Evolutionary conservation across 2,113 vertebrate species (phyloP), one percentile per base, ranked within the genome.

Genomic region (Corydoras sp.): DNA sequence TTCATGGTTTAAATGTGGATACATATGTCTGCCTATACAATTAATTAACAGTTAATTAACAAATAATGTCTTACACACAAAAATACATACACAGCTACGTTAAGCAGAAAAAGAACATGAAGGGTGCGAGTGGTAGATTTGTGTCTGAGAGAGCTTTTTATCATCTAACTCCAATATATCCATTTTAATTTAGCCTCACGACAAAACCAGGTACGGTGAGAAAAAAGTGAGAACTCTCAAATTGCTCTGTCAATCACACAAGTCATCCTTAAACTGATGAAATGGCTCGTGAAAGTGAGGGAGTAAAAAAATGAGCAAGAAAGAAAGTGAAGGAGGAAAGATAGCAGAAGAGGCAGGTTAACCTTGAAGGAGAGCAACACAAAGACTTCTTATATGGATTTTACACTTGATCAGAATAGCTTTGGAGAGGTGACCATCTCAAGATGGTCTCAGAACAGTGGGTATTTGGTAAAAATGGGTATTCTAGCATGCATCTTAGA

Each of bases 221-320:
- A 85, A 85, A 82, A 86, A 82, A 76, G 69, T 78, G 77, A 81
- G 81, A 81, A 86, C 83, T 83, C 81, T 76, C 77, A 87, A 86
- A 88, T 89, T 89, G 86, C 79, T 78, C 79, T 88, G 87, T 88
- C 88, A 88, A 86, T 90, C 88, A 88, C 65, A 2, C 9, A 69
- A 75, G 61, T 81, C 80, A 56, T 68, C 75, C 80, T 67, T 84
- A 79, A 85, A 82, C 77, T 60, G 63, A 60, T 73, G 66, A 79
- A 73, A 76, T 55, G 66, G 62, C 72, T 13, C 76, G 71, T 71
- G 75, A 79, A 79, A 75, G 73, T 79, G 72, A 77, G 78, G 72
- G 66, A 70, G 60, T 30, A 11, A 49, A 62, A 62, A 76, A 69
- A 60, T 64, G 72, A 50, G 61, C 71, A 48, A 61, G 32, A 13